A percentile compares a stretch with the other conserved stretches of the same genome.
Conservation (phyloP, 2,113 vertebrate genomes). For the Carassius gibelio region DNA sequence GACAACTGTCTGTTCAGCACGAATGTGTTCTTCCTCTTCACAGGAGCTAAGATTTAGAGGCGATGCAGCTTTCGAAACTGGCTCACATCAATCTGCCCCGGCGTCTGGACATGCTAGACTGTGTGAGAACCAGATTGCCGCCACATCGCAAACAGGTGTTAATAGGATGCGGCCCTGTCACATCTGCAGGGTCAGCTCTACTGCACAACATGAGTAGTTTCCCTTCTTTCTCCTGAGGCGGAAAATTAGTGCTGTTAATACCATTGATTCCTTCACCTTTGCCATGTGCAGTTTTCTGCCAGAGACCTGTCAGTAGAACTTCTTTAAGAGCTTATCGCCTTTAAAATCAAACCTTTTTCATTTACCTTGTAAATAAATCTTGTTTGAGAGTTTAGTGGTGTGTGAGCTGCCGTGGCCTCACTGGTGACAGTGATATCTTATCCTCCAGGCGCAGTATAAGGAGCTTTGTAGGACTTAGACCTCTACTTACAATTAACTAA, state of each 20-base stretch:
- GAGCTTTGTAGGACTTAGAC: background rate
- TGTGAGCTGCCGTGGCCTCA: background rate
- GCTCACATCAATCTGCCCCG: constrained; percentile 37
- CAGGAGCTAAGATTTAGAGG: constrained; percentile 38
- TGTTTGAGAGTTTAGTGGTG: background rate
- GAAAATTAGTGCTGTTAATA: constrained; percentile 43
- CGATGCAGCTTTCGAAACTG: constrained; percentile 28
- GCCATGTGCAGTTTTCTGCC: constrained; percentile 21
- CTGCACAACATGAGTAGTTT: background rate
- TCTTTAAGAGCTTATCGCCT: constrained; percentile 24
- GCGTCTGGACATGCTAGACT: background rate
- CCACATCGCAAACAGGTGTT: constrained; percentile 26
- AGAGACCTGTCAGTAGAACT: constrained; percentile 39
- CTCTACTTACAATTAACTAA: constrained; percentile 10
- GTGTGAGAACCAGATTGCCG: constrained; percentile 4
- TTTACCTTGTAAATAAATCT: constrained; percentile 44
- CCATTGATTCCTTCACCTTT: constrained; percentile 46
- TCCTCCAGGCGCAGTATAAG: background rate
- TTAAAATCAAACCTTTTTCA: constrained; percentile 40
- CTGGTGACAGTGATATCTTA: background rate
- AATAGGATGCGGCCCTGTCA: constrained; percentile 22
- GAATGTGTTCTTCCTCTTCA: constrained; percentile 26
- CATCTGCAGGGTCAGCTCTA: constrained; percentile 25
- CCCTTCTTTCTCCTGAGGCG: background rate
- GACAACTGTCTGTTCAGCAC: constrained; percentile 49